Conservation (phyloP, 2,113 vertebrate species). For the Tragulus kanchil region DNA sequence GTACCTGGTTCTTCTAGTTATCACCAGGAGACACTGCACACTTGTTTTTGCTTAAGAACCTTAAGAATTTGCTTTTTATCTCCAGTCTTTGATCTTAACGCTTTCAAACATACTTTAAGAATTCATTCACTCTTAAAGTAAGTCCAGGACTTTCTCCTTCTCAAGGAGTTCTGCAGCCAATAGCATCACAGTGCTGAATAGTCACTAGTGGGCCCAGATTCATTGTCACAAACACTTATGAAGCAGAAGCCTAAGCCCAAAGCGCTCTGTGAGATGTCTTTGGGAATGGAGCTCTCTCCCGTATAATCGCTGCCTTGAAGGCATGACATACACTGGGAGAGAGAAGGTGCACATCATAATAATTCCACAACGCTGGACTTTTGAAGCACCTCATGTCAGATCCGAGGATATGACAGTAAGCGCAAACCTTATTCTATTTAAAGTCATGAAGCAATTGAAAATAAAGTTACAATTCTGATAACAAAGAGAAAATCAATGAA, state of each 20-base stretch:
- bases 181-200: background rate
- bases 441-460: background rate
- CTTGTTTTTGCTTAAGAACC: background rate
- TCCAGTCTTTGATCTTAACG: slow-evolving; percentile 18
- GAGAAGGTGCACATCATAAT: background rate
- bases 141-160: background rate
- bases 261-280: background rate
- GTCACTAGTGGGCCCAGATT: background rate
- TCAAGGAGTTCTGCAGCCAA: background rate
- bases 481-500: background rate
- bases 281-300: too few species aligned
- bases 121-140: background rate
- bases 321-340: background rate
- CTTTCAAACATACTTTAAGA: background rate
- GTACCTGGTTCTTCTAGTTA: background rate
- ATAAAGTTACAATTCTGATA: background rate
- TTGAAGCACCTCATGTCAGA: background rate
- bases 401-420: background rate
- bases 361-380: background rate
- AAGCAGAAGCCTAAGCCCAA: background rate
- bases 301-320: background rate
- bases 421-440: background rate
- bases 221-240: background rate
- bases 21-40: background rate
- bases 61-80: slow-evolving; percentile 6